phyloP scores from a whole-genome alignment of 2,797 vertebrate genomes.

The Emys orbicularis region DNA sequence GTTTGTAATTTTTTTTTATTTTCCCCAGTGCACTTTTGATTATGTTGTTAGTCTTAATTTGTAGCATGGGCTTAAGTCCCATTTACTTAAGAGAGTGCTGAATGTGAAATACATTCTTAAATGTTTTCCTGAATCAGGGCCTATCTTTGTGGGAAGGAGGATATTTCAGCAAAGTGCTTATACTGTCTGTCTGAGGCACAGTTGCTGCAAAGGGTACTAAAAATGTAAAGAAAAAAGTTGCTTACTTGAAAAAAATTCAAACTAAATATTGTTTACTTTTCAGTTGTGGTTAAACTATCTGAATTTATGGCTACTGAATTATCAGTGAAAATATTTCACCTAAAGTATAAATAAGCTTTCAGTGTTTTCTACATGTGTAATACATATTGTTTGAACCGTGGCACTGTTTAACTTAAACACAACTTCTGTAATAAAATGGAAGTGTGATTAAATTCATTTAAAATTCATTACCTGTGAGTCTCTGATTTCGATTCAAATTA shows the following conservation, averaged over 20 bases:
- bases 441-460: background rate
- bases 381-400: background rate
- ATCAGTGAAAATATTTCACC: background rate
- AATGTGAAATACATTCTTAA: slow-evolving; percentile 28
- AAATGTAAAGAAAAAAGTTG: background rate
- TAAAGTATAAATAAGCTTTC: background rate
- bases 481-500: slow-evolving; percentile 19
- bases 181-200: background rate
- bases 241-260: background rate
- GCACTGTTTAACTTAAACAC: background rate
- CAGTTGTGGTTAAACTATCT: background rate
- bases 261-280: background rate
- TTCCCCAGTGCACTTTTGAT: slow-evolving; percentile 8
- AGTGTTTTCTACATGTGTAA: background rate
- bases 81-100: background rate
- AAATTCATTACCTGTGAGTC: slow-evolving; percentile 1
- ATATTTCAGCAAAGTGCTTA: background rate
- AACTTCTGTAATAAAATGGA: background rate
- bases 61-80: slow-evolving; percentile 6
- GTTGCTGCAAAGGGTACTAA: background rate
- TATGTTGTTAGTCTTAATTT: slow-evolving; percentile 33
- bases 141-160: background rate
- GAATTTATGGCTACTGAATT: background rate
- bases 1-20: slow-evolving; percentile 25
- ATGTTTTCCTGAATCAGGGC: background rate